Evolutionary conservation across 35 echinoderm and acorn worm genomes (phyloP), one percentile per base, ranked within the genome.

Genomic region (Anneissia japonica): DNA sequence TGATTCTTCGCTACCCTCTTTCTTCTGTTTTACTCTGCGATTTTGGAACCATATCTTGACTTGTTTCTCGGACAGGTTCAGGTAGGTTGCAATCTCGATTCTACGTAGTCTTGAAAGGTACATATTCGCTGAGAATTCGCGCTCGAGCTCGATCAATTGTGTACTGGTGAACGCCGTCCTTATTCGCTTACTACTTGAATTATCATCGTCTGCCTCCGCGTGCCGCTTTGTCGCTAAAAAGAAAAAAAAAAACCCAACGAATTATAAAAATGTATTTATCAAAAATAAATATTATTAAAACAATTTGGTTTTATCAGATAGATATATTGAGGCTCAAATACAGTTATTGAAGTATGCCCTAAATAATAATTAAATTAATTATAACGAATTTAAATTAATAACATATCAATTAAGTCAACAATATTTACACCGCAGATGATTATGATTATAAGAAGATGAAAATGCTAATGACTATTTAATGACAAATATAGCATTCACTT

Each of bases 41-140:
- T 99, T 99, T 89, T 99, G 96, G 84, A 99, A 99, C 96, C 96
- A 99, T 46, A 99, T 99, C 78, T 99, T 99, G 32, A 99, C 96
- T 82, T 99, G 96, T 84, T 99, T 99, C 86, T 99, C 96, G 0
- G 92, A 94, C 6, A 99, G 87, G 55, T 94, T 94, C 30, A 99
- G 86, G 76, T 99, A 99, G 46, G 96, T 99, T 30, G 96, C 96
- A 75, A 99, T 99, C 80, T 99, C 96, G 32, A 99, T 99, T 77
- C 96, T 86, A 31, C 96, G 89, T 11, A 99, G 84, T 35, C 96
- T 86, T 28, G 96, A 99, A 26, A 99, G 92, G 87, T 99, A 99
- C 96, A 99, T 99, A 51, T 99, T 99, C 72, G 96, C 84, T 4
- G 91, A 86, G 51, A 99, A 99, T 46, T 99, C 96, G 17, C 96